Evolutionary conservation across 2,113 vertebrate species (phyloP), one percentile per base, ranked within the genome.

Genomic region (Menidia beryllina): DNA sequence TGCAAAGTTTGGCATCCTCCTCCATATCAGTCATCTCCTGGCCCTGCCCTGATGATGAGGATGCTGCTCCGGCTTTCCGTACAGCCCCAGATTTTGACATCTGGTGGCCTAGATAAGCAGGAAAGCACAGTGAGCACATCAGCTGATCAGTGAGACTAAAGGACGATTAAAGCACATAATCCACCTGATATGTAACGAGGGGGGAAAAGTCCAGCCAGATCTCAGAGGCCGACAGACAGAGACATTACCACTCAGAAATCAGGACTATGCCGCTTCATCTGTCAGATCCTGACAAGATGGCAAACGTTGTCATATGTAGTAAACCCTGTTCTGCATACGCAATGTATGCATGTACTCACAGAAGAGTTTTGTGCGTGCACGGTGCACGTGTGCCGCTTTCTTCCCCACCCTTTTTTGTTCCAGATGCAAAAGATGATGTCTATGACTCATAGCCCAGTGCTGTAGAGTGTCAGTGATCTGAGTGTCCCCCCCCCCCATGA

Each of bases 61-160:
- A 66, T 34, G 51, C 77, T 17, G 49, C 12, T 63, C 66, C 13
- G 25, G 49, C 59, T 80, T 68, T 75, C 65, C 74, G 48, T 27
- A 52, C 75, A 79, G 64, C 61, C 61, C 55, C 26, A 57, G 63
- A 83, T 84, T 82, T 81, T 84, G 84, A 89, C 88, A 88, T 90
- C 88, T 88, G 86, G 84, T 77, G 86, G 79, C 88, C 86, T 82
- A 86, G 87, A 90, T 91, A 87, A 86, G 87, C 80, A 61, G 86
- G 78, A 88, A 86, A 45, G n/a, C 83, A 53, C 72, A 63, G 77
- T 51, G 79, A 82, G 81, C 83, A 59, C 83, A 83, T 86, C 80
- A 73, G 85, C 83, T n/a, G 79, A 85, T 88, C 80, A 59, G 72
- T 59, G 56, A 11, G 78, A 69, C 75, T 47, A 64, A 77, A 81